A percentile compares a stretch with the other conserved stretches of the same genome.
Evolutionary conservation across 2,888 invertebrate species (phyloP).

Genomic region (Gastrophysa polygoni): DNA sequence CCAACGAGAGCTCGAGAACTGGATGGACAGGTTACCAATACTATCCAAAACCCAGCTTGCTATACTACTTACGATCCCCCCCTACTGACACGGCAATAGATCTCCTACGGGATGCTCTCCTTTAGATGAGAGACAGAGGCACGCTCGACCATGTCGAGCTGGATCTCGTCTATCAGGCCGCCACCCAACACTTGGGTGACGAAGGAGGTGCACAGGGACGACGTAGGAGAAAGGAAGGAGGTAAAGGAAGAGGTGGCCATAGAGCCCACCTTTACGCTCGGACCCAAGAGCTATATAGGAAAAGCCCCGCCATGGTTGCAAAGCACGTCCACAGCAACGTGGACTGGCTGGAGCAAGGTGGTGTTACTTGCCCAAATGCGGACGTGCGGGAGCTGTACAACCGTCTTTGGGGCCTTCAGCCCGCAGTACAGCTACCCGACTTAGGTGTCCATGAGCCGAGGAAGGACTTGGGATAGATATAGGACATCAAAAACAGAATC

Average conservation of each 20-base stretch:
- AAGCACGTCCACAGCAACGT: too few relatives aligned
- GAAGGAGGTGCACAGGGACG: too few relatives aligned
- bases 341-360: too few relatives aligned
- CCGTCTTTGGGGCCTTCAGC: slow-evolving; percentile 44
- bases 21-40: too few relatives aligned
- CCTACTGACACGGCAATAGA: neutral
- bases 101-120: neutral
- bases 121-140: too few relatives aligned
- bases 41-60: too few relatives aligned
- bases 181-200: too few relatives aligned
- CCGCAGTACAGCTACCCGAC: too few relatives aligned
- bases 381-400: slow-evolving; percentile 36
- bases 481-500: slow-evolving; percentile 36
- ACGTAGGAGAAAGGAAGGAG: too few relatives aligned
- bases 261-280: slow-evolving; percentile 42
- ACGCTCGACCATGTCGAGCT: too few relatives aligned
- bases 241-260: slow-evolving; percentile 10
- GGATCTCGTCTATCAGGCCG: too few relatives aligned
- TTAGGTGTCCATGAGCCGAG: slow-evolving; percentile 15
- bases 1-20: too few relatives aligned
- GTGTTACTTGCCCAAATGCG: neutral
- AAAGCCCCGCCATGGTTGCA: slow-evolving; percentile 42
- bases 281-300: slow-evolving; percentile 46
- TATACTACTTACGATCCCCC: neutral
- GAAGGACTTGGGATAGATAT: neutral